Evolutionary conservation across 1,140 invertebrate species (phyloP), one percentile per base, ranked within the genome.

Genomic region (Probaryconus sp.): DNA sequence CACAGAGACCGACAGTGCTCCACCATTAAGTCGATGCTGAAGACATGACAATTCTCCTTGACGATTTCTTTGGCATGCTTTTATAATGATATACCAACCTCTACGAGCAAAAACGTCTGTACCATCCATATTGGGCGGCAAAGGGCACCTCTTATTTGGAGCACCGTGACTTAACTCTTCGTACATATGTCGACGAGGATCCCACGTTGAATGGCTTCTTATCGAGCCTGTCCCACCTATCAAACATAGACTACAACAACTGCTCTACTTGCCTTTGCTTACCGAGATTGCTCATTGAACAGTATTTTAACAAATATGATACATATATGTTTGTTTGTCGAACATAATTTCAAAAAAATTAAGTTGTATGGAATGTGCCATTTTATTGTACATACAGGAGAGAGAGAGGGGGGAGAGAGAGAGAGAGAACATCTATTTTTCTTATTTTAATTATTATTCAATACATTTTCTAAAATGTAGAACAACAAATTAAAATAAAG

Each of bases 131-230:
- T 79, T 89, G 77, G 91, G 91, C 30, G 90, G 89, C 84, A 79
- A 58, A 4, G 87, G 87, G 67, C 88, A 88, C 78, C 88, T 86
- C 79, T 88, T 87, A 71, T 85, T 89, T 45, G 87, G 89, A 56
- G 83, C 83, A 86, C 89, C 90, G 78, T 90, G 90, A 81, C 90
- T 90, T 79, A 94, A 89, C 87, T 95, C 94, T 89, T 96, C 94
- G 87, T 96, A 96, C 88, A 95, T 93, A 82, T 95, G 93, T 28
- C 94, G 88, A 37, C 94, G 90, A 40, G 94, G 94, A 88, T 95
- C 94, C 94, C 94, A 96, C 79, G 95, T 96, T 18, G 93, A 93
- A 86, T 94, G 92, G 85, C 91, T 92, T 73, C 88, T 88, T 81
- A 89, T 81, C 51, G 87, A 87, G 67, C 87, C 85, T 83, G 86